phyloP scores from a whole-genome alignment of 2,113 vertebrate genomes.

The Gambusia holbrooki region DNA sequence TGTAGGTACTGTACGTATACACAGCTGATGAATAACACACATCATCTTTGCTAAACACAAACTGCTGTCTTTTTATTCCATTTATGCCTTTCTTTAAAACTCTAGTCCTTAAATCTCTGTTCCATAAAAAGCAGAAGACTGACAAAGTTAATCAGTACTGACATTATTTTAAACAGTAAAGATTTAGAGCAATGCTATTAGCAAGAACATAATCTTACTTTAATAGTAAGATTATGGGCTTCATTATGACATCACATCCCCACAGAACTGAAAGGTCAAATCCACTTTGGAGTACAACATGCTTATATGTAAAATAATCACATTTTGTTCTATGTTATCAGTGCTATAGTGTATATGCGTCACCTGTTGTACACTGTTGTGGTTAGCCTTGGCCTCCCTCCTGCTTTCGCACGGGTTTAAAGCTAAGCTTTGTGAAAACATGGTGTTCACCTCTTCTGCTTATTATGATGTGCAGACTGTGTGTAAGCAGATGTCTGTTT shows the following conservation, averaged over 20 bases:
- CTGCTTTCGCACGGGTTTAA: constrained; percentile 11
- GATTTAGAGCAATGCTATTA: not conserved
- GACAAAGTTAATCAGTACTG: not conserved
- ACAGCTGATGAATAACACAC: not conserved
- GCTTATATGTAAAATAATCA: constrained; percentile 8
- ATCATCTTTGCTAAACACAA: not conserved
- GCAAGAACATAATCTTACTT: not conserved
- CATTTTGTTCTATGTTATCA: constrained; percentile 32
- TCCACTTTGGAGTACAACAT: constrained; percentile 2
- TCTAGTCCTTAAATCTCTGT: not conserved
- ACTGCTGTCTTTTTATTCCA: constrained; percentile 19
- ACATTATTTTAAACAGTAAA: not conserved
- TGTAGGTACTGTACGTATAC: constrained; percentile 5
- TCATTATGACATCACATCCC: constrained; percentile 23
- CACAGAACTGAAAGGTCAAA: constrained; percentile 18
- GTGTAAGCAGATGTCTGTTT: constrained; percentile 68
- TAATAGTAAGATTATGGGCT: constrained; percentile 6
- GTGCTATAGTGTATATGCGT: constrained; percentile 30
- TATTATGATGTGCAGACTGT: constrained; percentile 75
- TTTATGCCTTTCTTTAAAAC: constrained; percentile 18
- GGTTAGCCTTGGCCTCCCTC: constrained; percentile 9
- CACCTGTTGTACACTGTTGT: constrained; percentile 43
- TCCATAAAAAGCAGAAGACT: not conserved
- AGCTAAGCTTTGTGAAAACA: constrained; percentile 46
- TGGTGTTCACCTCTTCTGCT: constrained; percentile 47